Evolutionary conservation across 1,140 invertebrate genomes (phyloP).

Genomic region (Colletes latitarsis): DNA sequence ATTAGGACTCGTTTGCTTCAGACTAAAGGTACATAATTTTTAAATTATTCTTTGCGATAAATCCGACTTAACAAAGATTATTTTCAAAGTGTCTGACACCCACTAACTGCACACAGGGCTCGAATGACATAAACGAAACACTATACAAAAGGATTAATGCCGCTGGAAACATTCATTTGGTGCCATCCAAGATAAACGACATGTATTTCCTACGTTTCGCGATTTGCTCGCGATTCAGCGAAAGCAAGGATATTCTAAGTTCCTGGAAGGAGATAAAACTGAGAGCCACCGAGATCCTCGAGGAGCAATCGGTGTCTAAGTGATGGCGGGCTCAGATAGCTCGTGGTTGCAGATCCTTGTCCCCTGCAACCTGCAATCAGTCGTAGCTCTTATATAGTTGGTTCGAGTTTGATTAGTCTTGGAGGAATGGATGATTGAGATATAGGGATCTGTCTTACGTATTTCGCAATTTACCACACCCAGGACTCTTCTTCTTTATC

Average conservation of each 20-base stretch:
- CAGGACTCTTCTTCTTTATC: no score
- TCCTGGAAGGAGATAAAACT: conserved; percentile 93
- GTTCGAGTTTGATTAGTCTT: conserved; percentile 5
- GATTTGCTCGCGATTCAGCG: conserved; percentile 93
- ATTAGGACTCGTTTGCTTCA: conserved; percentile 96
- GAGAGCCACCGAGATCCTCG: conserved; percentile 86
- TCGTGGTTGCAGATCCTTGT: conserved; percentile 72
- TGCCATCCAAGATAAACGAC: conserved; percentile 93
- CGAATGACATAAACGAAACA: conserved; percentile 92
- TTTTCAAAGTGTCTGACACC: no score
- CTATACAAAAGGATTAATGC: conserved; percentile 94
- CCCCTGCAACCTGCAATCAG: conserved; percentile 77
- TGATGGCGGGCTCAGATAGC: conserved; percentile 79
- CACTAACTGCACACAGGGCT: conserved; percentile 77
- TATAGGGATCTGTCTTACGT: background rate
- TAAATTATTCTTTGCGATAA: no score
- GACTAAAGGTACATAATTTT: conserved; percentile 86
- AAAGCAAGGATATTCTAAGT: conserved; percentile 90
- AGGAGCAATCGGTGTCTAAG: conserved; percentile 78
- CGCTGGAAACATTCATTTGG: conserved; percentile 95
- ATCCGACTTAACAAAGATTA: no score
- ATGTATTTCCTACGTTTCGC: conserved; percentile 94
- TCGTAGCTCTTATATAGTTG: conserved; percentile 63
- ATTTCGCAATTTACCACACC: background rate
- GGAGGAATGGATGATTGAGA: conserved; percentile 7